These are phyloP conservation scores for Ciconia stormi DNA, from an alignment of 2,113 vertebrate genomes.

Conservation along the genomic window DNA sequence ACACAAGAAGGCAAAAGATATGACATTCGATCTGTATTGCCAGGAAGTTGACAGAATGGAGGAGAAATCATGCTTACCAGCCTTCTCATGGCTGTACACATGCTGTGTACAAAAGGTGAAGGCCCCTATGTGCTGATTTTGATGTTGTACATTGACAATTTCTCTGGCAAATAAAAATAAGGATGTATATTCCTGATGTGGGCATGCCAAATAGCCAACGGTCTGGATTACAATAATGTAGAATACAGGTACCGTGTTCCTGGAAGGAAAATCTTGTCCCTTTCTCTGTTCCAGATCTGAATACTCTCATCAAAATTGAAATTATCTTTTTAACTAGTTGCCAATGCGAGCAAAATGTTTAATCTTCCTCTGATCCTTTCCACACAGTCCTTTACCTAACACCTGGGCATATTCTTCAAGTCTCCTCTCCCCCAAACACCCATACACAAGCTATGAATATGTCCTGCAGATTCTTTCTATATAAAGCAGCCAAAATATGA, in stretches of 20 bases:
- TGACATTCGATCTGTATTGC: not conserved
- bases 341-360: not conserved
- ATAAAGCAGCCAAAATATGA: not conserved
- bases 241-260: not conserved
- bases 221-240: not conserved
- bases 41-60: not conserved
- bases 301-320: not conserved
- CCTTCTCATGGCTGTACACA: not conserved
- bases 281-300: not conserved
- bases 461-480: not conserved
- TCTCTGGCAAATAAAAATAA: not conserved
- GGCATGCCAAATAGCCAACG: not conserved
- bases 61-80: not conserved
- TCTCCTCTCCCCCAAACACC: not conserved
- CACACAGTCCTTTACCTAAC: not conserved
- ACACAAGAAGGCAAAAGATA: not conserved
- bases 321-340: not conserved
- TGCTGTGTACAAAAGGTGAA: not conserved
- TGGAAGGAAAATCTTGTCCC: not conserved
- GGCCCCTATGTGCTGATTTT: not conserved
- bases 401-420: not conserved
- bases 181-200: not conserved
- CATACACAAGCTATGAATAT: not conserved
- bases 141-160: not conserved
- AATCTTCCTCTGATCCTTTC: not conserved